Base-by-base conservation (phyloP, 1,140 invertebrate species). In the Mesaphorura yosii region DNA sequence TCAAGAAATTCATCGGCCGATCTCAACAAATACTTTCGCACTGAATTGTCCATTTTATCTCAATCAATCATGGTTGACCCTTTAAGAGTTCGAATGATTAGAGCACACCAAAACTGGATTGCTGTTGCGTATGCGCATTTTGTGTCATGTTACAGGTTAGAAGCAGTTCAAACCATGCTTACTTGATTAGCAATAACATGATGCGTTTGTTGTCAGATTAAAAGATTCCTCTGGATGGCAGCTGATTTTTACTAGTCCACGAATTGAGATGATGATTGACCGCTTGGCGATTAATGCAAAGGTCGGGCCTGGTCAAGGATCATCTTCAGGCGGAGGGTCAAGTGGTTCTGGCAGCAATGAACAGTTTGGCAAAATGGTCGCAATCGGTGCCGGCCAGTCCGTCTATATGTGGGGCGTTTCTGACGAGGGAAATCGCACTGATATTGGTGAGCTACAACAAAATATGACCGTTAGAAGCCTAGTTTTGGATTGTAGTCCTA, bases 71-170 rank as follows among this genome's bases (percentile, higher is more conserved):
- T 85, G 84, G 76, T 81, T 15, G 87, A 92, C 70, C 87, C 85
- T 29, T 66, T 90, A 60, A 75, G 88, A 62, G 89, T 93, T 37
- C 84, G 90, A 68, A 90, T 96, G 58, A 87, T 98, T 52, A 88
- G 90, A 70, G 92, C 92, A 15, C 92, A 98, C 75, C 90, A 96
- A 67, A 96, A 96, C 68, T 96, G 90, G 87, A 91, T 98, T 60
- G 89, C 86, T 51, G 90, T 94, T 27, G 91, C 89, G 12, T 97
- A 95, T 70, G 83, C 88, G 42, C 89, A 97, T 73, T 93, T 91
- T 73, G 85, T 96, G 14, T 85, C 86, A 50, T 93, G 90, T 67
- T 97, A 93, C 70, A 84, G 85, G 84, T 87, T 71, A 69, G 2
- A 27, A 48, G 5, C 4, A 2, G 17, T 44, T 28, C 20, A 44